phyloP scores from a whole-genome alignment of 2,888 invertebrate species.

The Hyposoter didymator region DNA sequence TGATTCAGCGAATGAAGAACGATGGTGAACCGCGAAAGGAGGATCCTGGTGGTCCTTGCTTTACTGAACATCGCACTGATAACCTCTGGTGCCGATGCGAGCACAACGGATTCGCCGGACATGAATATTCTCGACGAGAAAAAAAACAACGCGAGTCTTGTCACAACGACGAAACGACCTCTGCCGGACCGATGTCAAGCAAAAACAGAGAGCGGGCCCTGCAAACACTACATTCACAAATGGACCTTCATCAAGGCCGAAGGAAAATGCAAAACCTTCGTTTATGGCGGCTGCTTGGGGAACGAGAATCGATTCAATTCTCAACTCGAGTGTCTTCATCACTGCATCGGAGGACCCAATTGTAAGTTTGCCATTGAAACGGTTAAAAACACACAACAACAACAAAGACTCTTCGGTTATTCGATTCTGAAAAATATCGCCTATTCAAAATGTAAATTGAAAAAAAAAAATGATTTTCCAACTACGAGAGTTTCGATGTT shows the following conservation, averaged over 20 bases:
- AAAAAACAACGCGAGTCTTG: conserved; percentile 62
- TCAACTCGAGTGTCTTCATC: conserved; percentile 88
- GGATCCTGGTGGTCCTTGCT: conserved; percentile 80
- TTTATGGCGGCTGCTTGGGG: conserved; percentile 90
- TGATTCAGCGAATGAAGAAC: conserved; percentile 78
- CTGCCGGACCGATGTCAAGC: conserved; percentile 85
- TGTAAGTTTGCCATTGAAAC: conserved; percentile 74
- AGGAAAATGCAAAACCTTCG: conserved; percentile 86
- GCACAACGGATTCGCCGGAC: conserved; percentile 75
- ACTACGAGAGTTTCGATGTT: background rate
- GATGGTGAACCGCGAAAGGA: conserved; percentile 76
- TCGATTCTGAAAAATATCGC: background rate
- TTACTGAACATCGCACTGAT: conserved; percentile 72
- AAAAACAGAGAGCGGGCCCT: conserved; percentile 85
- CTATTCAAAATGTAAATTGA: too few species aligned
- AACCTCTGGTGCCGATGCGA: conserved; percentile 68
- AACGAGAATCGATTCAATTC: conserved; percentile 89
- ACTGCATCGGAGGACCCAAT: conserved; percentile 87
- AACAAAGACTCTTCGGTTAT: background rate
- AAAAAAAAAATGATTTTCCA: background rate
- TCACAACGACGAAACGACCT: conserved; percentile 76
- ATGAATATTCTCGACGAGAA: conserved; percentile 71
- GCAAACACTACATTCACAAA: conserved; percentile 88
- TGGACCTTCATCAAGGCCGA: conserved; percentile 88
- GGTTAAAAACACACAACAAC: background rate